Conservation (phyloP, 1,140 invertebrate genomes). For the Lepidurus apus region DNA sequence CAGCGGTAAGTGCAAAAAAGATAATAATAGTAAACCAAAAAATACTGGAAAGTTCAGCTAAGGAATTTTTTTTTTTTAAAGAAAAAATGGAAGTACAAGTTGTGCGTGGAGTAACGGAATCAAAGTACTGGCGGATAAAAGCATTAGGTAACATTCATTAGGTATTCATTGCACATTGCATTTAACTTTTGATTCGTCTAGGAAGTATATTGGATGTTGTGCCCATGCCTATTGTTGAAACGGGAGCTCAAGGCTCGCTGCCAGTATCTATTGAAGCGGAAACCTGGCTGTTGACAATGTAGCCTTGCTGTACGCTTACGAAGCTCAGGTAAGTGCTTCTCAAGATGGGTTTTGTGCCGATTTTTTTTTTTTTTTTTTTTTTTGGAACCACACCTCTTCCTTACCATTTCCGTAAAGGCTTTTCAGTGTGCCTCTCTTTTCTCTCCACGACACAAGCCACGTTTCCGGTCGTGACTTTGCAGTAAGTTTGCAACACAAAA, state of each 20-base stretch:
- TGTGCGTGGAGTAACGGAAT: constrained; percentile 47
- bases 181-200: constrained; percentile 39
- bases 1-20: no score
- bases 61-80: no score
- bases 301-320: constrained; percentile 48
- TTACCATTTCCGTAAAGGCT: neutral
- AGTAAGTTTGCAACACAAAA: neutral
- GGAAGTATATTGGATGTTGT: constrained; percentile 53
- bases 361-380: neutral
- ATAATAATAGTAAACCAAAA: no score
- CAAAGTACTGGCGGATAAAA: constrained; percentile 55
- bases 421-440: neutral
- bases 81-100: no score
- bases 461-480: constrained; percentile 15
- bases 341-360: neutral
- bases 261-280: constrained; percentile 56
- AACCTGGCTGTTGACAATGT: constrained; percentile 59
- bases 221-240: constrained; percentile 62
- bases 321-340: neutral
- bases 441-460: neutral
- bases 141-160: constrained; percentile 51
- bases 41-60: no score
- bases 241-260: constrained; percentile 53
- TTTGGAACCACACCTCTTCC: neutral
- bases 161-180: constrained; percentile 4